A percentile compares a stretch with the other conserved stretches of the same genome.
These are phyloP conservation scores for Misgurnus mizolepis DNA, from an alignment of 2,113 vertebrate genomes.

Conservation along the genomic window DNA sequence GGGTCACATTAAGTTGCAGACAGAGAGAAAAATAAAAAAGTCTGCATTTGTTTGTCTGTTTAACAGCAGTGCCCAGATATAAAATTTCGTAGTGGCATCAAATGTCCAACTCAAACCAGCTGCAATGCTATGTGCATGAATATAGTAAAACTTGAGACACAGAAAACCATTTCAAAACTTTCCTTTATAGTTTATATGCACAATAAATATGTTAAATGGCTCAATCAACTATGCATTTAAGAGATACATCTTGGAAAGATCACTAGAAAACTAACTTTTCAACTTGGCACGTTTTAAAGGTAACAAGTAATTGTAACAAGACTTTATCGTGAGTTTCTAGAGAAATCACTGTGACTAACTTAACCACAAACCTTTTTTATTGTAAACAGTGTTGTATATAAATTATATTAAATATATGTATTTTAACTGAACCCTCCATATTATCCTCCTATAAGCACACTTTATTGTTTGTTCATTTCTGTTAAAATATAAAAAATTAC, in stretches of 20 bases:
- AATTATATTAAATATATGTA: too few species aligned
- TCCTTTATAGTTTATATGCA: not conserved
- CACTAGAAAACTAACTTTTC: not conserved
- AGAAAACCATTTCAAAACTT: not conserved
- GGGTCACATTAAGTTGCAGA: not conserved
- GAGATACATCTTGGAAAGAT: not conserved
- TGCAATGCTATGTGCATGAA: conserved; percentile 35
- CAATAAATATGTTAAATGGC: not conserved
- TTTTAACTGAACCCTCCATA: too few species aligned
- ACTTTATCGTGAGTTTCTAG: too few species aligned
- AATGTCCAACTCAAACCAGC: conserved; percentile 44
- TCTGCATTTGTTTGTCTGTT: conserved; percentile 32
- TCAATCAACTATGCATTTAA: too few species aligned
- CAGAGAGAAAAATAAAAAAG: not conserved
- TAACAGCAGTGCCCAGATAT: conserved; percentile 46
- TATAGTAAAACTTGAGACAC: conserved; percentile 23
- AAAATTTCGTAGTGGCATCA: conserved; percentile 39
- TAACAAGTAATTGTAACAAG: too few species aligned
- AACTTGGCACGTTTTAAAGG: too few species aligned
- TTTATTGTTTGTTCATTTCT: too few species aligned
- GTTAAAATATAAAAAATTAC: too few species aligned
- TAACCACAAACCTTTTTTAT: too few species aligned
- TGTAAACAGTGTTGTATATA: too few species aligned
- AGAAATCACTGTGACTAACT: too few species aligned
- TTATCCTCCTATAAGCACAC: too few species aligned